These are phyloP conservation scores for Zaprionus ornatus DNA, from an alignment of 1,140 invertebrate species.

Conservation along the genomic window DNA sequence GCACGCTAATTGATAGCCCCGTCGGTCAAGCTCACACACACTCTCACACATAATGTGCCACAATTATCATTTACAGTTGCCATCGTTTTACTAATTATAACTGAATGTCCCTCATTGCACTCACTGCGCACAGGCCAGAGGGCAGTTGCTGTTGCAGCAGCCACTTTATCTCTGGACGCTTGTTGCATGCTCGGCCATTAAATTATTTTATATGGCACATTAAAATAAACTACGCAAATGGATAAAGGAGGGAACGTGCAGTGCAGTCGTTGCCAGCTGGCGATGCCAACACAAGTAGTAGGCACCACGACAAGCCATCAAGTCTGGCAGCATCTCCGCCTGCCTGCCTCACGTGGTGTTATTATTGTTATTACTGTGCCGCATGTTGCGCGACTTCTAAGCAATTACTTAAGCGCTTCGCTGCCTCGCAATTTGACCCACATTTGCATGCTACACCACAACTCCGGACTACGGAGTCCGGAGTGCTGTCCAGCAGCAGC, in stretches of 20 bases:
- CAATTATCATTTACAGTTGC: constrained; percentile 62
- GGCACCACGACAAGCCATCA: neutral
- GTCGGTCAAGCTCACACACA: constrained; percentile 37
- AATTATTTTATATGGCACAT: constrained; percentile 81
- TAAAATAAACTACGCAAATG: constrained; percentile 58
- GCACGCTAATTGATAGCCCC: constrained; percentile 27
- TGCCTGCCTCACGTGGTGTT: constrained; percentile 51
- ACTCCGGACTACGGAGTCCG: neutral
- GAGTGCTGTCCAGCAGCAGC: neutral
- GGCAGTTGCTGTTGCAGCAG: neutral
- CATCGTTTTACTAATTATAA: constrained; percentile 68
- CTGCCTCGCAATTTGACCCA: constrained; percentile 9
- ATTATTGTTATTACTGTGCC: constrained; percentile 62
- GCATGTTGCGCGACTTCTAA: constrained; percentile 58
- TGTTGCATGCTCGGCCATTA: constrained; percentile 63
- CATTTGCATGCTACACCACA: constrained; percentile 37
- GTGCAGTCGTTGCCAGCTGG: constrained; percentile 36
- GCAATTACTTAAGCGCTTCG: constrained; percentile 68
- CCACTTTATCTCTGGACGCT: constrained; percentile 40
- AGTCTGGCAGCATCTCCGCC: constrained; percentile 18
- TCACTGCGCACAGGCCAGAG: neutral
- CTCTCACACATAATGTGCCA: constrained; percentile 44
- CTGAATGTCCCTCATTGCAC: constrained; percentile 2
- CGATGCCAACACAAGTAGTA: no score
- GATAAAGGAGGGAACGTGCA: constrained; percentile 18